Conservation (phyloP, 2,888 invertebrate genomes). For the Caenorhabditis doughertyi region DNA sequence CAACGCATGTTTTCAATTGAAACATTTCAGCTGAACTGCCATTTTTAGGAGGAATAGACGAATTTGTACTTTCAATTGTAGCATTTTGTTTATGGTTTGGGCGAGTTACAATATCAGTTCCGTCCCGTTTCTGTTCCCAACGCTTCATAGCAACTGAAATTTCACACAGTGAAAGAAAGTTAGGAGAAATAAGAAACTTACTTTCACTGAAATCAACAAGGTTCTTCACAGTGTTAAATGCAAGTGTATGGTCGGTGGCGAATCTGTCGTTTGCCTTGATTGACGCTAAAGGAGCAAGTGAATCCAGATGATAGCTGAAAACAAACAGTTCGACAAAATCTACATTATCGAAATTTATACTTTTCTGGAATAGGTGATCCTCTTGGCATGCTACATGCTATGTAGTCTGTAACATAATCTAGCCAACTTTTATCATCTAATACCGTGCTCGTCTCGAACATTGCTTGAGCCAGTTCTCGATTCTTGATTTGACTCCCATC, state of each 20-base stretch:
- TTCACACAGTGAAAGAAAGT: not conserved
- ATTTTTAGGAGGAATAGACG: not conserved
- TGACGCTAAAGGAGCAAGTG: not conserved
- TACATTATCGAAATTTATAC: slow-evolving; percentile 62
- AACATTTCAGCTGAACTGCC: not conserved
- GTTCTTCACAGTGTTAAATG: not conserved
- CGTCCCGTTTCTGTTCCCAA: not conserved
- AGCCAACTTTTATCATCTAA: not conserved
- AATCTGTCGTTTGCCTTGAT: slow-evolving; percentile 10
- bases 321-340: slow-evolving; percentile 76
- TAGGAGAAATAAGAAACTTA: not conserved
- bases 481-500: not conserved
- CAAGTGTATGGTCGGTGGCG: not conserved
- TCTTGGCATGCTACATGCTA: not conserved
- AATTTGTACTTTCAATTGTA: no score
- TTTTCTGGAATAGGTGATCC: not conserved
- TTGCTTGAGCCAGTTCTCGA: slow-evolving; percentile 5
- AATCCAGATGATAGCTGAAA: slow-evolving; percentile 22
- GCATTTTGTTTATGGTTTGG: not conserved
- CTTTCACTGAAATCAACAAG: not conserved
- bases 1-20: not conserved
- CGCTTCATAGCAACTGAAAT: slow-evolving; percentile 1
- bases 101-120: not conserved
- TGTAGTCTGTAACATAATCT: not conserved
- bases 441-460: slow-evolving; percentile 4